Evolutionary conservation across 2,113 vertebrate species (phyloP).

Genomic region (Paracanthobrama guichenoti): DNA sequence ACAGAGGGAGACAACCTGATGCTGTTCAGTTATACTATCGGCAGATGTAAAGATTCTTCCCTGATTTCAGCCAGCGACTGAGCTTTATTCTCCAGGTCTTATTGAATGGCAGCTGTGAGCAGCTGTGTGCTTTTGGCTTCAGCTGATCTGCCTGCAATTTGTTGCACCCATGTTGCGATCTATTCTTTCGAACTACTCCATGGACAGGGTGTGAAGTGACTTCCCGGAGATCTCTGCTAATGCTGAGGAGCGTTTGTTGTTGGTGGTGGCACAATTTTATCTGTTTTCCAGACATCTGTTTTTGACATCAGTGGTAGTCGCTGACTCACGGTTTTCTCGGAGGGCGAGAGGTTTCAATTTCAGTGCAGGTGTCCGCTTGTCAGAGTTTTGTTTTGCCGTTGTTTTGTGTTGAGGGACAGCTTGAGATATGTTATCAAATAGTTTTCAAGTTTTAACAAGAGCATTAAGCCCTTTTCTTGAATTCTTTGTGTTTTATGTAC

Average conservation of each 20-base stretch:
- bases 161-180: background rate
- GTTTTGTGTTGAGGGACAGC: background rate
- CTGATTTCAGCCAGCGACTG: conserved; percentile 14
- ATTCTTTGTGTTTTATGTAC: background rate
- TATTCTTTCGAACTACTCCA: background rate
- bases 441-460: background rate
- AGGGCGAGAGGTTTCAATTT: background rate
- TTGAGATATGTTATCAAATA: background rate
- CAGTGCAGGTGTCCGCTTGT: background rate
- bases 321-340: background rate
- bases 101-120: conserved; percentile 16
- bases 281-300: background rate
- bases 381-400: background rate
- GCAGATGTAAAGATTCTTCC: conserved; percentile 26
- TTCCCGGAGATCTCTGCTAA: conserved; percentile 25
- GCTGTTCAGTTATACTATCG: background rate
- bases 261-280: background rate
- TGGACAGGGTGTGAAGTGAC: background rate
- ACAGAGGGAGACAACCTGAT: background rate
- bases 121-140: background rate
- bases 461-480: background rate
- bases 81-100: conserved; percentile 8
- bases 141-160: background rate
- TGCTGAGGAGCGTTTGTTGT: conserved; percentile 37
- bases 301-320: background rate